phyloP scores from a whole-genome alignment of 2,888 invertebrate species.

The Tryphoninae sp. region DNA sequence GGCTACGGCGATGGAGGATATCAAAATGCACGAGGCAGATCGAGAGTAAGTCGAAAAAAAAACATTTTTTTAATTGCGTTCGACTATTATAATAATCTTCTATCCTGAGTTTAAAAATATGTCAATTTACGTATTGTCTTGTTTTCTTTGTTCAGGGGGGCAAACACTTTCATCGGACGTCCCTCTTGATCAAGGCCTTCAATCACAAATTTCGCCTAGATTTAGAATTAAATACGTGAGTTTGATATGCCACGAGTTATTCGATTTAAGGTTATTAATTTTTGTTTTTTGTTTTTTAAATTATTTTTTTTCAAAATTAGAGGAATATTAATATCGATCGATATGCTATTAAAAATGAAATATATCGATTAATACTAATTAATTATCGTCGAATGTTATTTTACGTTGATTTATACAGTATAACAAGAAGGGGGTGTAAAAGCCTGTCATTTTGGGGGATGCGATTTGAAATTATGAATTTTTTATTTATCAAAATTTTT shows the following conservation, averaged over 20 bases:
- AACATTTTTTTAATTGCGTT: constrained; percentile 23
- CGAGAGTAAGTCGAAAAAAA: constrained; percentile 82
- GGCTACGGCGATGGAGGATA: constrained; percentile 82
- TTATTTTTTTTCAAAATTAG: too few species aligned
- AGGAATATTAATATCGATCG: too few species aligned
- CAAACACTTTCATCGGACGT: constrained; percentile 96
- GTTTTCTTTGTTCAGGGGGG: constrained; percentile 87
- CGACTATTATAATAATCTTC: neutral
- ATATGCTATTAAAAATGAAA: neutral
- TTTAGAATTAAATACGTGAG: constrained; percentile 98
- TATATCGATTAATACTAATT: too few species aligned
- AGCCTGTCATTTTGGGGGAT: too few species aligned
- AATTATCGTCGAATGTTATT: too few species aligned
- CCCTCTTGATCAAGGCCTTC: constrained; percentile 97
- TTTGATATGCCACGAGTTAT: constrained; percentile 71
- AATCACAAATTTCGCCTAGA: constrained; percentile 98
- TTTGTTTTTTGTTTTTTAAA: neutral
- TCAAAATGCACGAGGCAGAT: constrained; percentile 82
- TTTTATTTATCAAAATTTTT: too few species aligned
- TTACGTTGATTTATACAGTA: too few species aligned
- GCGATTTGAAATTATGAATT: too few species aligned
- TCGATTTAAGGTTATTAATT: too few species aligned
- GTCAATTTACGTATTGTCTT: neutral
- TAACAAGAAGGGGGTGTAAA: too few species aligned
- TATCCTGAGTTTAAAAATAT: neutral